Base-by-base conservation (phyloP, 1,140 invertebrate genomes). In the Bombus consobrinus region DNA sequence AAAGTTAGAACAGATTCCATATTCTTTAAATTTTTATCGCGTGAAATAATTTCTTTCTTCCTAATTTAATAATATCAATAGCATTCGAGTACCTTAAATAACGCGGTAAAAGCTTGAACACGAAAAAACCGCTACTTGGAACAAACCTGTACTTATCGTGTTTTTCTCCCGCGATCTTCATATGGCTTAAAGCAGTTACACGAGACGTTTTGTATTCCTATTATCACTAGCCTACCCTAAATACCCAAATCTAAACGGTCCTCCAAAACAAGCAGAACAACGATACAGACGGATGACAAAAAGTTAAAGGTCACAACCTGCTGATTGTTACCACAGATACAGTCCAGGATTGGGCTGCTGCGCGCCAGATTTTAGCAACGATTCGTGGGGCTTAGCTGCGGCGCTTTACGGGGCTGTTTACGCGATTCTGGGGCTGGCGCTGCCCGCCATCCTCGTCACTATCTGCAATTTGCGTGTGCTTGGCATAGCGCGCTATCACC, bases 401-500 rank as follows among this genome's bases (percentile, higher is more conserved):
- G 92, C 96, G 3, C 96, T 96, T 88, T 97, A 97, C 92, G 96
- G 96, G 39, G 92, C 96, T 62, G 83, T 97, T 25, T 98, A 97
- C 93, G 96, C 96, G 8, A 92, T 96, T 3, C 88, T 97, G 25
- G 97, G 97, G 9, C 92, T 98, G 32, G 92, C 97, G 0, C 90
- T 98, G 41, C 97, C 97, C 9, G 96, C 96, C 1, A 93, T 96
- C 22, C 94, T 98, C 28, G 97, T 98, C 34, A 96, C 97, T 5
- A 95, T 96, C 39, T 98, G 97, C 93, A 98, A 98, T 92, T 93
- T 97, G 37, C 95, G 96, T 93, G 97, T 98, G 34, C 95, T 98
- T 69, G 96, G 97, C 87, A 98, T 98, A 85, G 97, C 97, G 0
- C 96, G 97, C 1, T 97, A 98, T 92, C 98, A 98, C 92, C 95